These are phyloP conservation scores for Ichneumoninae sp. DNA, from an alignment of 2,888 invertebrate genomes.

Conservation along the genomic window DNA sequence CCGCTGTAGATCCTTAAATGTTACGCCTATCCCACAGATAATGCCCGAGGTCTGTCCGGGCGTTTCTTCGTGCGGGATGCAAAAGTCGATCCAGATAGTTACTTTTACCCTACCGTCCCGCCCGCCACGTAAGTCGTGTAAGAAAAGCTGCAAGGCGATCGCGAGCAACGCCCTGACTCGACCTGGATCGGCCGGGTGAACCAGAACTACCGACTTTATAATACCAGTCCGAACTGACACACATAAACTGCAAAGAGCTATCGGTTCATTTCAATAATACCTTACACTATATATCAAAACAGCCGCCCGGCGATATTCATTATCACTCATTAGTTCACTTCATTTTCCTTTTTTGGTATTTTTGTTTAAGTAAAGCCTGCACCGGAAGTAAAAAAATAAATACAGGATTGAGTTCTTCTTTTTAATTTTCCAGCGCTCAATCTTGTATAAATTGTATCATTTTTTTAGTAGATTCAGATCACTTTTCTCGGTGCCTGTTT, in stretches of 20 bases:
- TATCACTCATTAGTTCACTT: not conserved
- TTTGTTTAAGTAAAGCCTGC: not conserved
- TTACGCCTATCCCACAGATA: conserved; percentile 80
- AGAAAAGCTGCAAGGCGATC: conserved; percentile 21
- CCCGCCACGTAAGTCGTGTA: not conserved
- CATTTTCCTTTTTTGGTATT: not conserved
- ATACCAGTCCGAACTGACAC: conserved; percentile 16
- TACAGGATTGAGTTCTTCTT: not conserved
- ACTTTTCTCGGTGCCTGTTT: too few species aligned
- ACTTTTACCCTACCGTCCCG: not conserved
- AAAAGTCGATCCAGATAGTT: conserved; percentile 20
- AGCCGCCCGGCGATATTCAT: not conserved
- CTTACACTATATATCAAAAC: not conserved
- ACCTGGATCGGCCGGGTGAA: conserved; percentile 25
- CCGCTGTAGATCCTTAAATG: conserved; percentile 74
- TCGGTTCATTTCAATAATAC: not conserved
- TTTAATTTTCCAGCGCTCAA: not conserved
- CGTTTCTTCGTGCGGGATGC: conserved; percentile 49
- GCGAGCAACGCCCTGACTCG: conserved; percentile 38
- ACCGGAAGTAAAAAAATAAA: not conserved
- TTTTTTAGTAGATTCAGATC: too few species aligned
- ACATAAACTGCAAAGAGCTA: conserved; percentile 12
- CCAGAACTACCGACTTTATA: conserved; percentile 27
- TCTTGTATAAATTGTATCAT: not conserved
- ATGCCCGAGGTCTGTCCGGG: conserved; percentile 56